Evolutionary conservation across 2,113 vertebrate genomes (phyloP), one percentile per base, ranked within the genome.

Genomic region (Gobiocypris rarus): DNA sequence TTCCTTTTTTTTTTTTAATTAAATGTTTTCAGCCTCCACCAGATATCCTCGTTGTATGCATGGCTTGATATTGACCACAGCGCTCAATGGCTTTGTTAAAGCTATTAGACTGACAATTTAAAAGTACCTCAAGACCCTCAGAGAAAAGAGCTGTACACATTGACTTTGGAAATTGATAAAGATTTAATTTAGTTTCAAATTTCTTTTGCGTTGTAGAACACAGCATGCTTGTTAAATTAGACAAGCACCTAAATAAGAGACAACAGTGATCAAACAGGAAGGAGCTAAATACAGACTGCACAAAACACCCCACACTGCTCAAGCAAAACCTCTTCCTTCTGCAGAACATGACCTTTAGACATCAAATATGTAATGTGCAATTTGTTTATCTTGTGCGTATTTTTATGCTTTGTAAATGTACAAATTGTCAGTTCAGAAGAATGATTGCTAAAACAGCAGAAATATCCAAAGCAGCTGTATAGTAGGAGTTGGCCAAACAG

Each of bases 1-100:
- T n/a, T n/a, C n/a, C n/a, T n/a, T n/a, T n/a, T n/a, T n/a, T 85
- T 87, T 87, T 86, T 74, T 89, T 86, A 90, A 93, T 90, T 22
- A 38, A 89, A 92, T 91, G 85, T 84, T 83, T 24, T 31, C 26
- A 38, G 34, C 15, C 52, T 56, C 4, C 17, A 59, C 28, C 52
- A 56, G 5, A 22, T 43, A 77, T 77, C 7, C 10, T 43, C 75
- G 59, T 9, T n/a, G 38, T 38, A 38, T 38, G 31, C 10, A 5
- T 9, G 56, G 26, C 56, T n/a, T 43, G 22, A 43, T 41, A 78
- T 59, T 78, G 54, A 78, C 34, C 5, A 14, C 19, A 77, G 31
- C 43, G 43, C 31, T 41, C 38, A 24, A 15, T 7, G 34, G 1
- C 54, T 78, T 58, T 41, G 7, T 38, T 15, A 43, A 59, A 59